A percentile compares a stretch with the other conserved stretches of the same genome.
Evolutionary conservation across 2,888 invertebrate genomes (phyloP).

Genomic region (Ceriagrion tenellum): DNA sequence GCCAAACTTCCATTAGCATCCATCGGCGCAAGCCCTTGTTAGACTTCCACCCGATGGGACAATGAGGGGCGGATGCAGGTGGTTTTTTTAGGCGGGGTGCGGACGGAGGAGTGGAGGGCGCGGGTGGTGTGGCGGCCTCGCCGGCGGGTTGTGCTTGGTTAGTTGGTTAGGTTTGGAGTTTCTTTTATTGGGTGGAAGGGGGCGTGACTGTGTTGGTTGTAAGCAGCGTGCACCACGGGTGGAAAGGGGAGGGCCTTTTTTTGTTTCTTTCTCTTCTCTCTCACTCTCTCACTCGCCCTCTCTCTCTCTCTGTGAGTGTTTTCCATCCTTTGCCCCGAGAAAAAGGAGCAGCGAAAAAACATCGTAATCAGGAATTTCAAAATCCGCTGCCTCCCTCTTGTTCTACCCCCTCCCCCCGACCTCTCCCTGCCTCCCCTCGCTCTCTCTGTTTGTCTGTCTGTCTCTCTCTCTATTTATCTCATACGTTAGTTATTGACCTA

Average conservation of each 20-base stretch:
- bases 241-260: background rate
- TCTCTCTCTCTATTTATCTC: background rate
- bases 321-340: background rate
- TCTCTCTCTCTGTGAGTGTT: background rate
- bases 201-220: background rate
- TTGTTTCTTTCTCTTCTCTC: background rate
- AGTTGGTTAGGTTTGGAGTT: background rate
- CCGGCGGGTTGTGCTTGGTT: background rate
- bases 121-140: background rate
- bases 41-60: slow-evolving; percentile 9
- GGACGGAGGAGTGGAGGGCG: background rate
- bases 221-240: background rate
- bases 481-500: slow-evolving; percentile 62
- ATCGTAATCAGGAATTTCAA: slow-evolving; percentile 33
- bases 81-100: background rate
- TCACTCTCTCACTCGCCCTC: background rate
- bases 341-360: slow-evolving; percentile 1
- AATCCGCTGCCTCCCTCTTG: background rate
- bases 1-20: background rate
- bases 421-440: background rate
- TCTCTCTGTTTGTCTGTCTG: too few relatives aligned
- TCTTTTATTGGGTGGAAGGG: background rate
- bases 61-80: background rate
- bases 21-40: slow-evolving; percentile 23
- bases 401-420: background rate